Base-by-base conservation (phyloP, 2,113 vertebrate species). In the Nyctereutes procyonoides region DNA sequence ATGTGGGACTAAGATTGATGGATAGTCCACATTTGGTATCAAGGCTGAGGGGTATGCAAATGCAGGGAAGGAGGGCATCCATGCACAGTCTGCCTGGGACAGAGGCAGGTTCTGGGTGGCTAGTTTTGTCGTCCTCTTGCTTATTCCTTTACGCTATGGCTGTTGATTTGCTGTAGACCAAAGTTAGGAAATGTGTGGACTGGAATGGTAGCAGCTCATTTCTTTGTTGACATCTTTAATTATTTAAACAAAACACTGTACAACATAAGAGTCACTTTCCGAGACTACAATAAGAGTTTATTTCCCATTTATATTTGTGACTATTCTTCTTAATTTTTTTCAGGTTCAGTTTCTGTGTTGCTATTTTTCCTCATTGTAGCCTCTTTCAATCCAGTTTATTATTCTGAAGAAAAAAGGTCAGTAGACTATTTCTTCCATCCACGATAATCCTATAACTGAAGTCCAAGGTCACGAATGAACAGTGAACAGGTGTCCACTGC, bases 1-100 rank as follows among this genome's bases (percentile, higher is more conserved):
- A 98, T 96, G 30, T 56, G 93, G 35, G 56, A 69, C 90, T 96
- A 93, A 98, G 96, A 95, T 95, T 95, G 90, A 96, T 93, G 35
- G 96, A 53, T 88, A 19, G 73, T 88, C 53, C 63, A 62, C 43
- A 93, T 97, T 95, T 80, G 58, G 43, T 77, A 58, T 90, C 0
- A 19, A 82, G 62, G 43, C 67, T 65, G 82, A 38, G 28, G 96
- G 87, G 1, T 13, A 62, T 80, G 15, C 48, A 76, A 43, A 17
- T 35, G 55, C 9, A 2, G 80, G 77, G 83, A 30, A 77, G 35
- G 13, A 67, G 74, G 32, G 35, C 60, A 43, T 19, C 56, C 28
- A 3, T 22, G 26, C 30, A 12, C 62, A 19, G 60, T 86, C 94
- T 30, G 56, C 24, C 0, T 12, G 51, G 35, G 55, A 13, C 17